Evolutionary conservation across 2,888 invertebrate species (phyloP).

Genomic region (Asteroscopus sphinx): DNA sequence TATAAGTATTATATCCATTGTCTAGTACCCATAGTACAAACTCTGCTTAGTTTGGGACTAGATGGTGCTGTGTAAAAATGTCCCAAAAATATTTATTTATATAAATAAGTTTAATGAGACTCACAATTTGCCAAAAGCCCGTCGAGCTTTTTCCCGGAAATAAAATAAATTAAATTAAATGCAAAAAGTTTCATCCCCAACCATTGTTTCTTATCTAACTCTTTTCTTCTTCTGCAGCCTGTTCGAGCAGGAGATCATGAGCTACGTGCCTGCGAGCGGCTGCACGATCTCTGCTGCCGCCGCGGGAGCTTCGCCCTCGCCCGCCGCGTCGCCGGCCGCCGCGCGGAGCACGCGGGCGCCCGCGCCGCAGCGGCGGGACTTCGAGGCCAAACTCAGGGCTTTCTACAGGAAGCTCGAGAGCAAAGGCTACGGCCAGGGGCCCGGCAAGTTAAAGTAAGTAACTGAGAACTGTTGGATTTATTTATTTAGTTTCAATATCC

Average conservation of each 20-base stretch:
- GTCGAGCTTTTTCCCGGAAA: too few relatives aligned
- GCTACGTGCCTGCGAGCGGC: slow-evolving; percentile 94
- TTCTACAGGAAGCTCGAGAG: slow-evolving; percentile 98
- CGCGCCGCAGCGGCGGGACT: slow-evolving; percentile 97
- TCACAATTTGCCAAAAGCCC: too few relatives aligned
- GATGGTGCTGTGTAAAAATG: too few relatives aligned
- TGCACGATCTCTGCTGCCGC: slow-evolving; percentile 84
- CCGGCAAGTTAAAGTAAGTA: slow-evolving; percentile 97
- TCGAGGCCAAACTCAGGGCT: slow-evolving; percentile 97
- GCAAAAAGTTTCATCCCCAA: too few relatives aligned
- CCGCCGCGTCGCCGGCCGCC: slow-evolving; percentile 95
- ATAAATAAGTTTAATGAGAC: too few relatives aligned
- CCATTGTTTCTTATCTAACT: slow-evolving; percentile 10
- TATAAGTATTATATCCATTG: too few relatives aligned
- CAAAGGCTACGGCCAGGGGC: slow-evolving; percentile 99
- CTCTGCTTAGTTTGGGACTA: too few relatives aligned
- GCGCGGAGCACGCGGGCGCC: slow-evolving; percentile 95
- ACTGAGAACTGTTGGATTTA: too few relatives aligned
- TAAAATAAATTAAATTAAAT: too few relatives aligned
- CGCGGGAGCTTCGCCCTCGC: slow-evolving; percentile 91
- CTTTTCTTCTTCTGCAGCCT: slow-evolving; percentile 90
- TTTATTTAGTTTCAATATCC: too few relatives aligned
- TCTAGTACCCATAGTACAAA: too few relatives aligned
- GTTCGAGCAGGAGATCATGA: slow-evolving; percentile 99
- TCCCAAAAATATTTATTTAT: too few relatives aligned